Base-by-base conservation (phyloP, 1,140 invertebrate genomes). In the Drosophila serrata region DNA sequence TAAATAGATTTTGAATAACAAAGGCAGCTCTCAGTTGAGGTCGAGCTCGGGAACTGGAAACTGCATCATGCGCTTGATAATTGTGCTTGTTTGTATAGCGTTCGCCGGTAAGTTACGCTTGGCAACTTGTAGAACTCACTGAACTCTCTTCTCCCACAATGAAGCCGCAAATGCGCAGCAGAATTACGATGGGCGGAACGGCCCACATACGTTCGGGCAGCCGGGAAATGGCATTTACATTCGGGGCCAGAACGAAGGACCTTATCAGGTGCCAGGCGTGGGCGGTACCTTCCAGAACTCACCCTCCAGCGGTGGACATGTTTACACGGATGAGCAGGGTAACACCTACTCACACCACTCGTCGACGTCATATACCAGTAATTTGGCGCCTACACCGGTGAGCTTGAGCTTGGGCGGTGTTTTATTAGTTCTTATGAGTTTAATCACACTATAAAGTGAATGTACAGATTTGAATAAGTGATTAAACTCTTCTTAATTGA, bases 201-300 rank as follows among this genome's bases (percentile, higher is more conserved):
- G 81, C 0, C 81, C 81, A 9, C 81, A 85, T 13, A 29, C 77
- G 8, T 85, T 84, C 7, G 81, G 81, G 4, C 12, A 40, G 6
- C 81, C 81, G 3, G 81, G 77, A 15, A 55, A 81, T 12, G 81
- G 75, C 13, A 61, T 86, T 4, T 85, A 85, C 3, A 86, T 85
- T 39, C 67, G 81, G 7, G 81, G 81, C 15, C 73, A 86, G 7
- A 85, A 85, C 27, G 69, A 82, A 42, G 79, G 82, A 27, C n/a
- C 53, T 29, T 82, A 82, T 27, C 69, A 63, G 19, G 84, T 82
- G 12, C 70, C 76, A 6, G 84, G 75, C 1, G 79, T 82, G 7
- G 45, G 8, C 6, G 82, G 84, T n/a, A 64, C 62, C 27, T 86
- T 86, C 65, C 65, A 88, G 33, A 67, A 88, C n/a, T 62, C 65